Evolutionary conservation across 2,113 vertebrate species (phyloP).

Genomic region (Semicossyphus pulcher): DNA sequence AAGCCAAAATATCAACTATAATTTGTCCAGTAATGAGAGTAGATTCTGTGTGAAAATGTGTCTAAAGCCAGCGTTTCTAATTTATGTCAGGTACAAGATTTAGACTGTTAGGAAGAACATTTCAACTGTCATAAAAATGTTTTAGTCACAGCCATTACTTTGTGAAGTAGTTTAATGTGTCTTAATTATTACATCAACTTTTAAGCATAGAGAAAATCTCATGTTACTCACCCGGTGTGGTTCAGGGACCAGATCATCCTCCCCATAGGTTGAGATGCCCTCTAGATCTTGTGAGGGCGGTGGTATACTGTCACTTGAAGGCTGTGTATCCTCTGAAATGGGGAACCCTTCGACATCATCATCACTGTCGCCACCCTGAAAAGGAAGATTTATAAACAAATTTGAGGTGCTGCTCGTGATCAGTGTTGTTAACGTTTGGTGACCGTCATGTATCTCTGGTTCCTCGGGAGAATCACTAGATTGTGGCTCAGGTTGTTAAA

Average conservation of each 20-base stretch:
- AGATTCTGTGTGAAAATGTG: background rate
- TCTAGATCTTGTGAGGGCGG: slow-evolving; percentile 45
- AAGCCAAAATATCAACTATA: background rate
- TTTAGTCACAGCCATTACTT: too few species aligned
- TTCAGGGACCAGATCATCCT: slow-evolving; percentile 89
- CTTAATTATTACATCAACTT: too few species aligned
- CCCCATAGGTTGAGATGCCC: slow-evolving; percentile 81
- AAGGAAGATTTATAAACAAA: background rate
- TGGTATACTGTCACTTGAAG: slow-evolving; percentile 57
- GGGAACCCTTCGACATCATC: slow-evolving; percentile 84
- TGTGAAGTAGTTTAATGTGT: too few species aligned
- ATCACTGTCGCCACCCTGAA: slow-evolving; percentile 86
- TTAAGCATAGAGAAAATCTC: too few species aligned
- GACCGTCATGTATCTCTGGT: background rate
- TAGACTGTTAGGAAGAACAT: background rate
- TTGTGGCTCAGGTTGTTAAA: too few species aligned
- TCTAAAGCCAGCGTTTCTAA: background rate
- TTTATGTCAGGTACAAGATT: background rate
- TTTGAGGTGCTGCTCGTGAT: background rate
- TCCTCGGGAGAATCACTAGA: background rate
- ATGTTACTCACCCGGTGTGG: slow-evolving; percentile 86
- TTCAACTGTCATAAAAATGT: too few species aligned
- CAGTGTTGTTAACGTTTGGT: background rate
- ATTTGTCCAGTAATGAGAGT: too few species aligned
- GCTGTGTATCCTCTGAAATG: slow-evolving; percentile 63